Conservation (phyloP, 2,888 invertebrate genomes). For the Parnassius mnemosyne region DNA sequence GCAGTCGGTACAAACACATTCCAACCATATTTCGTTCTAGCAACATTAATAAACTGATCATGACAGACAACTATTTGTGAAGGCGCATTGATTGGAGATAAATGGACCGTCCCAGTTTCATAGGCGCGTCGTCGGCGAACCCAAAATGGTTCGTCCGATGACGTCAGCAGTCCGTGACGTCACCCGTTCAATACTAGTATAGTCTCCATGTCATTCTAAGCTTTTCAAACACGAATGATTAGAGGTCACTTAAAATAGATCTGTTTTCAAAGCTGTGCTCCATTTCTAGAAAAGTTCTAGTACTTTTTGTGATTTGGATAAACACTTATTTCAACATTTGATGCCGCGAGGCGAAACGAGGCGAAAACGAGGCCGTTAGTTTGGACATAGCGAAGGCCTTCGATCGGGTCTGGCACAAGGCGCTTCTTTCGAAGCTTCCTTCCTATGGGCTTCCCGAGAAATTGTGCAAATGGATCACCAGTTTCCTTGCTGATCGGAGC, state of each 20-base stretch:
- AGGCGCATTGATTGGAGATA: slow-evolving; percentile 2
- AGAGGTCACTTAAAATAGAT: background rate
- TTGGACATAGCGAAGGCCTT: too few species aligned
- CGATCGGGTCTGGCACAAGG: too few species aligned
- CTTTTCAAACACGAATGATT: background rate
- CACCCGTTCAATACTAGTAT: background rate
- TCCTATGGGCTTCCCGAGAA: too few species aligned
- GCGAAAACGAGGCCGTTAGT: too few species aligned
- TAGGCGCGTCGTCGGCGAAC: background rate
- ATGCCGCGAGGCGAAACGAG: too few species aligned
- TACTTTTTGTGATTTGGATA: background rate
- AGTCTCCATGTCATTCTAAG: background rate
- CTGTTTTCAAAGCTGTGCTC: background rate
- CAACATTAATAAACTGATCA: background rate
- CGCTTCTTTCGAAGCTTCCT: too few species aligned
- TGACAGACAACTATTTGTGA: background rate
- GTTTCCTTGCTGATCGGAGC: too few species aligned
- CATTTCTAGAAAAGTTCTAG: background rate
- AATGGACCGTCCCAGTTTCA: background rate
- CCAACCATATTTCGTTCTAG: background rate
- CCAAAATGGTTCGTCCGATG: background rate
- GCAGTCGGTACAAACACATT: background rate
- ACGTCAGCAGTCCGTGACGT: background rate
- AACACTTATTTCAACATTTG: too few species aligned
- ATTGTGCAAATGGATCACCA: too few species aligned